These are phyloP conservation scores for Ataeniobius toweri DNA, from an alignment of 2,797 vertebrate species.

Conservation along the genomic window DNA sequence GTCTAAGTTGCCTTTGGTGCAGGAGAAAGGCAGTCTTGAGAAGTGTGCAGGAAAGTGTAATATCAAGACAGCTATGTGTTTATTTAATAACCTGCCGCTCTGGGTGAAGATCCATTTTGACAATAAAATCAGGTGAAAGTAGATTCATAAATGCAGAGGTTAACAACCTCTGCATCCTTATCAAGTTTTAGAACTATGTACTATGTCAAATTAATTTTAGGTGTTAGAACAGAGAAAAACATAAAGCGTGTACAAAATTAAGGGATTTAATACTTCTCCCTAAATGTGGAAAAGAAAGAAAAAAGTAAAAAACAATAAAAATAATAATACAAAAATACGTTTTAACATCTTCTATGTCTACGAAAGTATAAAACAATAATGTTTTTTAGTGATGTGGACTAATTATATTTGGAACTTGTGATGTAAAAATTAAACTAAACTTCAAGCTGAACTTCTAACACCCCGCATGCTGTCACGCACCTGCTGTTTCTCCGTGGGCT, in stretches of 20 bases:
- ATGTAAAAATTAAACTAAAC: neutral
- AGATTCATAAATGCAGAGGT: neutral
- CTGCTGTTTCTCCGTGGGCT: slow-evolving; percentile 85
- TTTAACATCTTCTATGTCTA: neutral
- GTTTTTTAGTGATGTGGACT: neutral
- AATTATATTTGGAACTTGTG: neutral
- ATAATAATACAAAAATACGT: neutral
- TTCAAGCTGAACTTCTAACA: neutral
- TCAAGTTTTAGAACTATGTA: neutral
- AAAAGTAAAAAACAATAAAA: neutral
- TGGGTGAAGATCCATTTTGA: neutral
- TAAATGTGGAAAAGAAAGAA: neutral
- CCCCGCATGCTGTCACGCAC: slow-evolving; percentile 79
- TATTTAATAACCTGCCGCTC: neutral
- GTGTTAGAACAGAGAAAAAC: neutral
- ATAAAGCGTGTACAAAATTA: neutral
- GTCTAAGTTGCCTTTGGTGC: neutral
- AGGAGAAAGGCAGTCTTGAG: neutral
- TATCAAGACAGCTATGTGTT: neutral
- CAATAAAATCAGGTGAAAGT: neutral
- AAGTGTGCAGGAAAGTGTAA: neutral
- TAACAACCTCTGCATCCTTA: neutral
- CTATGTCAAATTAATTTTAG: neutral
- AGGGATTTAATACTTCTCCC: neutral
- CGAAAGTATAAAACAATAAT: too few species aligned